Evolutionary conservation across 2,888 invertebrate species (phyloP), one percentile per base, ranked within the genome.

Genomic region (Orchesella flavescens): DNA sequence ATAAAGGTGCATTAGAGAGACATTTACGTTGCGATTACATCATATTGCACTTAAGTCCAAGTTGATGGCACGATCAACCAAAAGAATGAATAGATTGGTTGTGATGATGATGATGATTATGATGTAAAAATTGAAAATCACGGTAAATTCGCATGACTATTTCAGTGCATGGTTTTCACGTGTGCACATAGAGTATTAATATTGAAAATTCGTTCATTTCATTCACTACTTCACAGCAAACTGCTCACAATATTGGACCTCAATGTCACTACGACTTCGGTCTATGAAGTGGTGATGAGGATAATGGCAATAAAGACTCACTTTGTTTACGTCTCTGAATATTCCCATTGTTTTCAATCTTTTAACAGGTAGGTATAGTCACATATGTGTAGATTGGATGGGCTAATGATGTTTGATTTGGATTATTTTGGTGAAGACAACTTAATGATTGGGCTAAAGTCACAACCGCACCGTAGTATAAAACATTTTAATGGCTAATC

Each of bases 161-260:
- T 15, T 15, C 49, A 15, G n/a, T 7, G 61, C 49, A 49, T 68
- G 68, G 19, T 19, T 68, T 49, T 21, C 23, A 21, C 49, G 49
- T 49, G 46, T 15, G 7, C 17, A 34, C 7, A 34, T 2, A 24
- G 4, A 34, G 1, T 65, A n/a, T 65, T 10, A 49, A 49, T 61
- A 10, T 43, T 43, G 17, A 65, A 44, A 43, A 17, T n/a, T 13
- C 43, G 43, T 17, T 65, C 78, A n/a, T n/a, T n/a, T n/a, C n/a
- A n/a, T n/a, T n/a, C n/a, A n/a, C n/a, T 78, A 83, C 83, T 83
- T 83, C 43, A 83, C 83, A 46, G 68, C 83, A 66, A 83, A 78
- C 65, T 79, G 78, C 74, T 83, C 83, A 66, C 49, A 63, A 57
- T 78, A 83, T 59, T 76, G 76, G 49, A 19, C 61, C 19, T 72